Evolutionary conservation across 1,140 invertebrate genomes (phyloP), one percentile per base, ranked within the genome.

Genomic region (Spodoptera frugiperda): DNA sequence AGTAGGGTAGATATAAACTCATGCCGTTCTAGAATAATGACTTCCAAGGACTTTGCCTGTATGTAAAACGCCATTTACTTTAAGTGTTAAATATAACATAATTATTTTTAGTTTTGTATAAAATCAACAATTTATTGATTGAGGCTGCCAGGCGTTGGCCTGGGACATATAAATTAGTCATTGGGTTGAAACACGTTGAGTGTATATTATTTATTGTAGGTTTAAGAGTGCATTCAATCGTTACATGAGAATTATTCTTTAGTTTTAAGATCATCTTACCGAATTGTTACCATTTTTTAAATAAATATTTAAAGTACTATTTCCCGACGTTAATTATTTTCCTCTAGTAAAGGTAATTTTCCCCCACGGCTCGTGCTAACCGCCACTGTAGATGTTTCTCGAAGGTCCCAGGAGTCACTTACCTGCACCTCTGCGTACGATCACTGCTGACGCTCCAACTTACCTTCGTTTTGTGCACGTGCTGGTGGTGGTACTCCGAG

Each of bases 381-480:
- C 15, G 51, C n/a, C 51, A 12, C 51, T 8, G n/a, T 53, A 17
- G 8, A 5, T 53, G 17, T 17, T 17, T 53, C n/a, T 53, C 10
- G 15, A 17, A 53, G 14, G 51, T n/a, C 19, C n/a, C 9, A n/a
- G 6, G 5, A 53, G 1, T 17, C 8, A 53, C n/a, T 53, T n/a
- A 53, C 51, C n/a, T 53, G 14, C 51, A 1, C 3, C 19, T 6
- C 11, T 25, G 19, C 2, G 15, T 6, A 10, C 9, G 54, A 19
- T 12, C 0, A 19, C 15, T 12, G 10, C 33, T 17, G 15, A 19
- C 0, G 12, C 33, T 12, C 9, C 15, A n/a, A 92, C 96, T 95
- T 94, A 98, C 97, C 96, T 98, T 98, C 78, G 97, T 96, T 91
- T 98, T 98, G 90, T 98, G 98, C 61, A 98, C 98, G 91, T 99